Evolutionary conservation across 2,888 invertebrate genomes (phyloP).

Genomic region (Orthosia incerta): DNA sequence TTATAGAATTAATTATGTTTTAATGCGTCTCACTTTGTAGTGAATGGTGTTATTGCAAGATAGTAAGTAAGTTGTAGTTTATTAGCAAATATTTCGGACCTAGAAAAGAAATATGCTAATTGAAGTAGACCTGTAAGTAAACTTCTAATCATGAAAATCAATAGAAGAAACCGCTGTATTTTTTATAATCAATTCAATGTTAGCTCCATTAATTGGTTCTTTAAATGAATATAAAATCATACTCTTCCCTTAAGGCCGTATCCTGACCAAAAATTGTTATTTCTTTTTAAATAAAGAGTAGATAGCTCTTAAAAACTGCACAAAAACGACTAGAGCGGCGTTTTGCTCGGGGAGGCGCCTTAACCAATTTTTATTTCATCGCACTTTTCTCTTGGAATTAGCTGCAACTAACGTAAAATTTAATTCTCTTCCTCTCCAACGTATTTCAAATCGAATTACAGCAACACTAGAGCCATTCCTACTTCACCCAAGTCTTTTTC

Average conservation of each 20-base stretch:
- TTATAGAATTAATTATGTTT: conserved; percentile 79
- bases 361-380: background rate
- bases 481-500: no score
- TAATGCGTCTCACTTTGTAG: conserved; percentile 68
- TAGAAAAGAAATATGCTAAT: background rate
- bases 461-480: background rate
- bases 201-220: no score
- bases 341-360: no score
- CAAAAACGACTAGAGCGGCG: no score
- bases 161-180: background rate
- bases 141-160: background rate
- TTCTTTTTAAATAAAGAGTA: no score
- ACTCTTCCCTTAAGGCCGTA: no score
- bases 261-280: no score
- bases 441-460: background rate
- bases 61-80: conserved; percentile 17
- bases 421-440: background rate
- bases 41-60: conserved; percentile 66
- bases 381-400: background rate
- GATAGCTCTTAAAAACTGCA: no score
- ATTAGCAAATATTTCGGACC: background rate
- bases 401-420: background rate
- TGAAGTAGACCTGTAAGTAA: background rate
- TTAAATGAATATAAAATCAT: no score
- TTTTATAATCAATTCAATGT: no score